phyloP scores from a whole-genome alignment of 1,140 invertebrate genomes.

The Sitophilus oryzae region DNA sequence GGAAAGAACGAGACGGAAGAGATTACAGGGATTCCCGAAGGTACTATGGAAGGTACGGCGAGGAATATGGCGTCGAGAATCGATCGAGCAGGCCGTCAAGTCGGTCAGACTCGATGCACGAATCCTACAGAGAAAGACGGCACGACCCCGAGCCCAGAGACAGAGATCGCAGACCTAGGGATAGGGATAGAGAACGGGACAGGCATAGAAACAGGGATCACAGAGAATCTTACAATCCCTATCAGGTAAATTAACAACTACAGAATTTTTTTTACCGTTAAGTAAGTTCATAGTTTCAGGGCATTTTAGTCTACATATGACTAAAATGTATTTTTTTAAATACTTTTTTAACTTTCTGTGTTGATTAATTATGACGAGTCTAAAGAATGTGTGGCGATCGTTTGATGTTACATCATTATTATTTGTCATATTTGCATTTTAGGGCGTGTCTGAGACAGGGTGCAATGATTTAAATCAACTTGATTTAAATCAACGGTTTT shows the following conservation, averaged over 20 bases:
- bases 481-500: too few relatives aligned
- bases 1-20: slow-evolving; percentile 36
- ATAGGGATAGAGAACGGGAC: slow-evolving; percentile 40
- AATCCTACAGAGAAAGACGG: slow-evolving; percentile 45
- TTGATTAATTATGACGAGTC: too few relatives aligned
- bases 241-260: slow-evolving; percentile 20
- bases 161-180: slow-evolving; percentile 39
- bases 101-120: slow-evolving; percentile 47
- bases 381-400: too few relatives aligned
- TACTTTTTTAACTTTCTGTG: too few relatives aligned
- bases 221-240: slow-evolving; percentile 46
- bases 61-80: slow-evolving; percentile 44
- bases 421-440: too few relatives aligned
- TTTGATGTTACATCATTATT: too few relatives aligned
- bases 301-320: too few relatives aligned
- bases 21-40: slow-evolving; percentile 32
- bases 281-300: neutral
- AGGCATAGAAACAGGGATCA: slow-evolving; percentile 23
- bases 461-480: too few relatives aligned
- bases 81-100: slow-evolving; percentile 46
- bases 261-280: neutral
- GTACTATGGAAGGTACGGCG: slow-evolving; percentile 47
- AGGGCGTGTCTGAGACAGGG: too few relatives aligned
- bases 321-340: too few relatives aligned
- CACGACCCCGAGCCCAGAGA: slow-evolving; percentile 39